A percentile compares a stretch with the other conserved stretches of the same genome.
Conservation (phyloP, 1,140 invertebrate genomes). For the Ditylenchus dipsaci region DNA sequence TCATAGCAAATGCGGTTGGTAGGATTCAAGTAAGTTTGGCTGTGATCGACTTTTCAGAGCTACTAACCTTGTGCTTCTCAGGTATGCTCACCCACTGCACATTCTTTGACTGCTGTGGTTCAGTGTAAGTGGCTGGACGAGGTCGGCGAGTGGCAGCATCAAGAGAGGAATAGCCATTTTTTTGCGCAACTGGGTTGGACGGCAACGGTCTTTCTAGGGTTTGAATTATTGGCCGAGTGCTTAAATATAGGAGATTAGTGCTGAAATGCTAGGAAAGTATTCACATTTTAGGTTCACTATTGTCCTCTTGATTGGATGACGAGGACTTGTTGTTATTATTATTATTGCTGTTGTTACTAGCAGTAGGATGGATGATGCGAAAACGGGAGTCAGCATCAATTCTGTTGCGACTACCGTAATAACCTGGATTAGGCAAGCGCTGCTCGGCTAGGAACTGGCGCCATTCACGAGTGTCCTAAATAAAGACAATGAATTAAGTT, state of each 20-base stretch:
- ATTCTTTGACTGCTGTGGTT: not conserved
- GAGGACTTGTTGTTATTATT: no score
- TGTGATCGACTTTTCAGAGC: no score
- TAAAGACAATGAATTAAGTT: constrained; percentile 10
- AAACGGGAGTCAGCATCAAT: constrained; percentile 9
- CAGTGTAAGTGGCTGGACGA: not conserved
- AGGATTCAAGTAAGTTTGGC: no score
- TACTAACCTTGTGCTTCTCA: no score
- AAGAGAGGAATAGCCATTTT: not conserved
- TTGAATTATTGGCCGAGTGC: not conserved
- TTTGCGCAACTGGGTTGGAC: not conserved
- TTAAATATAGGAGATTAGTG: not conserved
- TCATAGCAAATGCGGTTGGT: no score
- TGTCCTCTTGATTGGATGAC: no score
- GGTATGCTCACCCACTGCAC: not conserved
- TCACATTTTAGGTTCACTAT: no score
- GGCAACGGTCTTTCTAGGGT: not conserved
- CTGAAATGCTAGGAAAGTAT: no score
- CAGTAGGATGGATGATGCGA: not conserved
- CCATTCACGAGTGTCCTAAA: constrained; percentile 25
- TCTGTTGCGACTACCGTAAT: constrained; percentile 14
- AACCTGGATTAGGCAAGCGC: constrained; percentile 14
- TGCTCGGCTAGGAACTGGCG: constrained; percentile 24
- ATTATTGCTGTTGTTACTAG: no score
- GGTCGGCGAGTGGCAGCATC: not conserved